Evolutionary conservation across 1,140 invertebrate species (phyloP).

Genomic region (Penaeus chinensis): DNA sequence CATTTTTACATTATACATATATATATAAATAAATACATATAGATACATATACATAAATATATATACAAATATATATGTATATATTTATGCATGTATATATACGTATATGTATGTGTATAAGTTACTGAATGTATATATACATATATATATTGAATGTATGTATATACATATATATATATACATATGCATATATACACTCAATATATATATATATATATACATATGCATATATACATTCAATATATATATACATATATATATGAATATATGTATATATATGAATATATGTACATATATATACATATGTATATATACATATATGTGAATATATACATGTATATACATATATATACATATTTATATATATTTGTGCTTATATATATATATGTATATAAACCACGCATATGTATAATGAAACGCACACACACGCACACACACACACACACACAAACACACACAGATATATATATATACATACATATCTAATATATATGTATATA

Average conservation of each 20-base stretch:
- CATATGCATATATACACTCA: not conserved
- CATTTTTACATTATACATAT: not conserved
- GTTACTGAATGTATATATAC: not conserved
- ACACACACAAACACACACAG: not conserved
- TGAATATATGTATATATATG: not conserved
- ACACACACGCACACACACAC: not conserved
- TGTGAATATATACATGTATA: not conserved
- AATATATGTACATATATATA: not conserved
- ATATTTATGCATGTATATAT: not conserved
- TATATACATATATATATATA: not conserved
- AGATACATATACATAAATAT: not conserved
- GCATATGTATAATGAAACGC: not conserved
- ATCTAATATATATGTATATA: slow-evolving; percentile 14
- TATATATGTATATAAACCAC: not conserved
- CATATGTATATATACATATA: not conserved
- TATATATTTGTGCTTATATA: not conserved
- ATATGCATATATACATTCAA: not conserved
- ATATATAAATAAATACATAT: not conserved
- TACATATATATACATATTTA: no score
- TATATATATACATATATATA: not conserved
- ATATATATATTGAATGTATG: no score
- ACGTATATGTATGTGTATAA: not conserved
- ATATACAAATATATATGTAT: no score
- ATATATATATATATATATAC: not conserved
- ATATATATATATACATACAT: not conserved